phyloP scores from a whole-genome alignment of 2,888 invertebrate species.

The Melangyna quadrimaculata region DNA sequence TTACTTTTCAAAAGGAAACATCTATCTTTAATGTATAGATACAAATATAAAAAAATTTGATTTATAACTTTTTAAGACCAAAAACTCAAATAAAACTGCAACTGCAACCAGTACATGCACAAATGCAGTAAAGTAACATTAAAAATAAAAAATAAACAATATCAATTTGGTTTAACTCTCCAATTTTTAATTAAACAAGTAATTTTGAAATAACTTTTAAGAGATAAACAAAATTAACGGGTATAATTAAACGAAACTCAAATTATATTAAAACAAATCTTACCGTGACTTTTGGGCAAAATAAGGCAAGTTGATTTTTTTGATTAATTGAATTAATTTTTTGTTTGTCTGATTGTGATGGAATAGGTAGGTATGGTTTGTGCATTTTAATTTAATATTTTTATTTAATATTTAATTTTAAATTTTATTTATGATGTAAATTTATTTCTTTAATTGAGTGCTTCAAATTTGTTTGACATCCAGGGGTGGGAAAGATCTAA shows the following conservation, averaged over 20 bases:
- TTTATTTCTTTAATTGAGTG: conserved; percentile 62
- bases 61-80: neutral
- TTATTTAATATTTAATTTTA: conserved; percentile 29
- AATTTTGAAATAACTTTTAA: neutral
- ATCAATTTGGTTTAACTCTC: neutral
- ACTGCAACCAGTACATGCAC: conserved; percentile 64
- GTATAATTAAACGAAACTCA: conserved; percentile 49
- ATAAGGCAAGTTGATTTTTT: conserved; percentile 20
- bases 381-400: conserved; percentile 32
- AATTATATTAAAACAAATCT: conserved; percentile 44
- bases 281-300: conserved; percentile 60
- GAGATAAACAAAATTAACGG: conserved; percentile 8
- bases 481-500: conserved; percentile 80
- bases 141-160: neutral
- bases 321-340: neutral
- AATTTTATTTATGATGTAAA: conserved; percentile 38
- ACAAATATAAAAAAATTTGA: too few species aligned
- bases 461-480: conserved; percentile 77
- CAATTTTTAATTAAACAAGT: neutral
- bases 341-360: conserved; percentile 51
- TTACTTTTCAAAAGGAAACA: too few species aligned
- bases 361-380: conserved; percentile 27
- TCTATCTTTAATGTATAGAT: too few species aligned
- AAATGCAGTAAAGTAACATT: conserved; percentile 63
- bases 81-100: conserved; percentile 26